Percentiles rank a stretch among this genome's conserved stretches.
Evolutionary conservation across 2,888 invertebrate species (phyloP).

Genomic region (Xanthorhoe designata): DNA sequence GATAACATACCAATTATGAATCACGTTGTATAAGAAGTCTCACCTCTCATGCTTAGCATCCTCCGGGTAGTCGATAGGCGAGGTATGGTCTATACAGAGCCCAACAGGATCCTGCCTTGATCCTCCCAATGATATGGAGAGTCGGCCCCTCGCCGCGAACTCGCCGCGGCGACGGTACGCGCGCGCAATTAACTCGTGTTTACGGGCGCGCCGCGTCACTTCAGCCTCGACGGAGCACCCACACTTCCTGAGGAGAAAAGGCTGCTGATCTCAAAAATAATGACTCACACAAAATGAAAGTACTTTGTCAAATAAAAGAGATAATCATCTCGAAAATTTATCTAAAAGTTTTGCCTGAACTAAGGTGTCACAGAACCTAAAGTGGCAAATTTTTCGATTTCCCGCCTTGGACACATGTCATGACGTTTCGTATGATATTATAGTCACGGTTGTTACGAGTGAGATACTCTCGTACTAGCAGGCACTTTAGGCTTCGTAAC

Average conservation of each 20-base stretch:
- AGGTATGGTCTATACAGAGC: conserved; percentile 79
- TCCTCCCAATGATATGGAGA: conserved; percentile 95
- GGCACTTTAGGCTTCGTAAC: no score
- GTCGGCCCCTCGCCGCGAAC: conserved; percentile 92
- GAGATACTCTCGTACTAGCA: no score
- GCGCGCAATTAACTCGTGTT: conserved; percentile 96
- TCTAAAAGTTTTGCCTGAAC: no score
- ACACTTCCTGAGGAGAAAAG: conserved; percentile 85
- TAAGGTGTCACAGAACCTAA: no score
- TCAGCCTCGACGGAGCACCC: conserved; percentile 89
- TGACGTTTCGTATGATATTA: no score
- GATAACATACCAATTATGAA: no score
- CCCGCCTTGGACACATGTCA: neutral
- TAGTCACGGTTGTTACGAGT: no score
- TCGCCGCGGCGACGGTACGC: conserved; percentile 95
- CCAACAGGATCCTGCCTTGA: conserved; percentile 96
- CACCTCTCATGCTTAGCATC: conserved; percentile 79
- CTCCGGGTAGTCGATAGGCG: conserved; percentile 72
- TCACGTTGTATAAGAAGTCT: neutral
- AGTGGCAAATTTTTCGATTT: neutral
- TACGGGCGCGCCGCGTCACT: conserved; percentile 87
- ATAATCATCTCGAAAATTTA: no score
- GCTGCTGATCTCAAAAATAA: neutral
- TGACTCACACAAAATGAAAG: neutral
- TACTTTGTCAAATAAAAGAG: neutral